phyloP scores from a whole-genome alignment of 2,113 vertebrate genomes.

The Epinephelus lanceolatus region DNA sequence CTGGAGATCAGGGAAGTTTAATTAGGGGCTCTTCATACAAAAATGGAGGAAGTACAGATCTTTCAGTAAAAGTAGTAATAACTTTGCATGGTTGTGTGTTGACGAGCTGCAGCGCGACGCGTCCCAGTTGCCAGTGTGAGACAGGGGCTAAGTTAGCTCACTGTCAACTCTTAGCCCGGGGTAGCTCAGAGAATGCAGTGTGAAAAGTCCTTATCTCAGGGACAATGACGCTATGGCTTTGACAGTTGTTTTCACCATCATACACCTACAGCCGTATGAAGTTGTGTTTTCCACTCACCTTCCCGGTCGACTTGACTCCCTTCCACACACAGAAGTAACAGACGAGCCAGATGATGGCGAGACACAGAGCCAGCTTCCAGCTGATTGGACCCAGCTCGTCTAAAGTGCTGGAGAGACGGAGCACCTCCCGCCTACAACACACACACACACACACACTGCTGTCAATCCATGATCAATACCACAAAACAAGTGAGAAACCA shows the following conservation, averaged over 20 bases:
- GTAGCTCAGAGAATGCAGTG: no score
- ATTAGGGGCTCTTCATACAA: no score
- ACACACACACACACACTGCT: constrained; percentile 12
- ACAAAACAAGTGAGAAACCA: neutral
- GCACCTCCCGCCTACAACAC: constrained; percentile 78
- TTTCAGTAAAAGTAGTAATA: no score
- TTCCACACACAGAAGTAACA: constrained; percentile 91
- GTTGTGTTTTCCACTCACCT: constrained; percentile 69
- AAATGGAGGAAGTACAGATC: no score
- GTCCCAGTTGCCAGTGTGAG: no score
- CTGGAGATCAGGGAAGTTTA: no score
- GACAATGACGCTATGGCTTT: no score
- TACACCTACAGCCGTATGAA: neutral
- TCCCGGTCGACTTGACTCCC: constrained; percentile 88
- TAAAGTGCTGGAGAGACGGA: constrained; percentile 87
- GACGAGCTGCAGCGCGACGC: no score
- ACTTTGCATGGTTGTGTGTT: no score
- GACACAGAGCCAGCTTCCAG: constrained; percentile 86
- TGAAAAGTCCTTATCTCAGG: no score
- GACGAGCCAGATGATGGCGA: constrained; percentile 83
- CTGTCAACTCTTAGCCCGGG: no score
- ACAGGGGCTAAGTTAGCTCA: no score
- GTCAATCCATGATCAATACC: neutral
- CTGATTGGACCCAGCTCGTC: constrained; percentile 86
- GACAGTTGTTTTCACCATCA: neutral